Percentiles rank a stretch among this genome's conserved stretches.
These are phyloP conservation scores for Apodemia hepburni DNA, from an alignment of 2,888 invertebrate species.

Conservation along the genomic window DNA sequence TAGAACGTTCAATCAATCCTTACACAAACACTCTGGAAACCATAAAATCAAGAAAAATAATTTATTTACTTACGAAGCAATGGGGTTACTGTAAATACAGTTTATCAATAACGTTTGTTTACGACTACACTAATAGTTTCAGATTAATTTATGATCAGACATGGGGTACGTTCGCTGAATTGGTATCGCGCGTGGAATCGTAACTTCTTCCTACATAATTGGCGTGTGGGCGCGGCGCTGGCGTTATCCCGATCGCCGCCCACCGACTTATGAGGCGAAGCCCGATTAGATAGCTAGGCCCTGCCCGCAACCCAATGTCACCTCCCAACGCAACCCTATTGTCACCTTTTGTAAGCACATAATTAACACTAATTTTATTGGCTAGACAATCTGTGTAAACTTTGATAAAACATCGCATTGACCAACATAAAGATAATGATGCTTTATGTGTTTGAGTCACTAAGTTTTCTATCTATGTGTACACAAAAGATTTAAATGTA, in stretches of 20 bases:
- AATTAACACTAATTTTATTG: slow-evolving; percentile 3
- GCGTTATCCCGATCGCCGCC: slow-evolving; percentile 73
- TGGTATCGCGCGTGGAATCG: slow-evolving; percentile 66
- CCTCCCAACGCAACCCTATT: slow-evolving; percentile 10
- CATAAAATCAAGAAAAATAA: too few relatives aligned
- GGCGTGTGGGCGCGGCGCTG: slow-evolving; percentile 73
- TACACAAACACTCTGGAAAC: too few relatives aligned
- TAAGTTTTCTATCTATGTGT: too few relatives aligned
- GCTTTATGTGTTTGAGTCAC: too few relatives aligned
- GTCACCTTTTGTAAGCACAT: slow-evolving; percentile 6
- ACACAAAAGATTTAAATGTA: too few relatives aligned
- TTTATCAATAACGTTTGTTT: slow-evolving; percentile 52
- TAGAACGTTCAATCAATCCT: too few relatives aligned
- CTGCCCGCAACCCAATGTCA: slow-evolving; percentile 48
- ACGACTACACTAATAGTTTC: slow-evolving; percentile 55
- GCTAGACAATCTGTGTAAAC: not conserved
- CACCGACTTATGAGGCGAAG: slow-evolving; percentile 68
- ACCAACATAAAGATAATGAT: not conserved
- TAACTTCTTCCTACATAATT: slow-evolving; percentile 78
- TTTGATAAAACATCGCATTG: not conserved
- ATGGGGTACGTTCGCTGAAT: slow-evolving; percentile 45
- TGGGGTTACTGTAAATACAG: slow-evolving; percentile 1
- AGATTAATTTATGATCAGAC: slow-evolving; percentile 47
- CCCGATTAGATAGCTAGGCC: slow-evolving; percentile 69
- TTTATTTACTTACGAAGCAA: not conserved